Conservation (phyloP, 2,113 vertebrate species). For the Oryzias curvinotus region DNA sequence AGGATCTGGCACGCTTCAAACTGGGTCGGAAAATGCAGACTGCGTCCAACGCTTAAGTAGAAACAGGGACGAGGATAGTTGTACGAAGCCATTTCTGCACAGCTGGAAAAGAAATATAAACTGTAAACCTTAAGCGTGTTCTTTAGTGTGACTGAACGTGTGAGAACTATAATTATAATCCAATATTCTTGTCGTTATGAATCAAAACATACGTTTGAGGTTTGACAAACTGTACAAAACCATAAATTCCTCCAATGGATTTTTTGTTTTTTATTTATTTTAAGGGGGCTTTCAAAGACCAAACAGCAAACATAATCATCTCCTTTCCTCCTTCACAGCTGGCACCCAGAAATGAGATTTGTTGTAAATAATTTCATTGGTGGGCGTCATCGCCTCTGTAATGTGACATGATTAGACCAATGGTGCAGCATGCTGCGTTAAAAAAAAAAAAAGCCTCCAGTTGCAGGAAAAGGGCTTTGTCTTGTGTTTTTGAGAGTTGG, state of each 20-base stretch:
- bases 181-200: neutral
- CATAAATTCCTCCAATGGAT: constrained; percentile 31
- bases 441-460: constrained; percentile 35
- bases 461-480: constrained; percentile 47
- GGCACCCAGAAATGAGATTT: constrained; percentile 3
- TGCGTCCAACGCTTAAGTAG: constrained; percentile 72
- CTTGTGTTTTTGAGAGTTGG: constrained; percentile 54
- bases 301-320: constrained; percentile 48
- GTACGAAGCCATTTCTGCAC: constrained; percentile 59
- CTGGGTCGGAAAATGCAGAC: constrained; percentile 70
- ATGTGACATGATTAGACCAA: constrained; percentile 51
- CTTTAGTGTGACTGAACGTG: constrained; percentile 22
- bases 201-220: neutral
- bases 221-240: constrained; percentile 4
- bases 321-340: constrained; percentile 35
- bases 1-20: constrained; percentile 69
- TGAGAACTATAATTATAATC: neutral
- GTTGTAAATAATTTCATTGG: constrained; percentile 15
- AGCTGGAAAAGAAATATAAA: constrained; percentile 68
- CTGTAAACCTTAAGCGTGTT: constrained; percentile 26
- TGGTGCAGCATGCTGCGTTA: constrained; percentile 14
- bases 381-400: constrained; percentile 8
- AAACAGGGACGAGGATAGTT: constrained; percentile 72
- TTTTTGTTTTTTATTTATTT: constrained; percentile 8
- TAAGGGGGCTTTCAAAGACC: constrained; percentile 39